Percentiles rank a stretch among this genome's conserved stretches.
Evolutionary conservation across 2,888 invertebrate genomes (phyloP).

Genomic region (Liopterus haemorrhoidalis): DNA sequence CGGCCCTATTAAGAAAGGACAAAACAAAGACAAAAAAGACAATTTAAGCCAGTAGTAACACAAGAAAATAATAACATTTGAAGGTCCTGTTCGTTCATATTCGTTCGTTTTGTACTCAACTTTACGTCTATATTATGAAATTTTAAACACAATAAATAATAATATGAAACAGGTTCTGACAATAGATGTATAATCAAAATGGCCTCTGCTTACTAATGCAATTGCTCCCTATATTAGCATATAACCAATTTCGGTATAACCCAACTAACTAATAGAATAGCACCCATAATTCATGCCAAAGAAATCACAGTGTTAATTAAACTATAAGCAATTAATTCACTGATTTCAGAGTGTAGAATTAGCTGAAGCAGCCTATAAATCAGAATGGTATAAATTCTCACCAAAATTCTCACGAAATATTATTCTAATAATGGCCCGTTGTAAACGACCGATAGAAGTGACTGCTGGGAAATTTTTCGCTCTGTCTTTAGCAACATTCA

Average conservation of each 20-base stretch:
- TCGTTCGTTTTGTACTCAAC: too few relatives aligned
- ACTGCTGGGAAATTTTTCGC: slow-evolving; percentile 49
- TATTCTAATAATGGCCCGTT: slow-evolving; percentile 47
- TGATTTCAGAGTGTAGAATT: slow-evolving; percentile 45
- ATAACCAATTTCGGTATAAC: background rate
- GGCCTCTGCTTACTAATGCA: background rate
- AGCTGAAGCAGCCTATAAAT: slow-evolving; percentile 45
- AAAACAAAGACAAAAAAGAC: too few relatives aligned
- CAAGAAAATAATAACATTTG: too few relatives aligned
- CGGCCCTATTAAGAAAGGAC: too few relatives aligned
- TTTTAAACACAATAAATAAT: too few relatives aligned
- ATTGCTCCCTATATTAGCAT: background rate
- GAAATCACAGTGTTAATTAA: background rate
- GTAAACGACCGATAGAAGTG: slow-evolving; percentile 47
- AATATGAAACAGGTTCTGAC: too few relatives aligned
- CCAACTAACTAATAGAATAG: slow-evolving; percentile 1
- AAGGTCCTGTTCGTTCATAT: too few relatives aligned
- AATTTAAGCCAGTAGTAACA: too few relatives aligned
- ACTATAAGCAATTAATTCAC: slow-evolving; percentile 4
- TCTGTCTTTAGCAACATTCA: slow-evolving; percentile 50
- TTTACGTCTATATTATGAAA: too few relatives aligned
- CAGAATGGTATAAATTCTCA: slow-evolving; percentile 43
- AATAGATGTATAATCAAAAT: background rate
- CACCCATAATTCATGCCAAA: background rate
- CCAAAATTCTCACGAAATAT: slow-evolving; percentile 44